Conservation (phyloP, 2,113 vertebrate species). For the Tetraodon nigroviridis region DNA sequence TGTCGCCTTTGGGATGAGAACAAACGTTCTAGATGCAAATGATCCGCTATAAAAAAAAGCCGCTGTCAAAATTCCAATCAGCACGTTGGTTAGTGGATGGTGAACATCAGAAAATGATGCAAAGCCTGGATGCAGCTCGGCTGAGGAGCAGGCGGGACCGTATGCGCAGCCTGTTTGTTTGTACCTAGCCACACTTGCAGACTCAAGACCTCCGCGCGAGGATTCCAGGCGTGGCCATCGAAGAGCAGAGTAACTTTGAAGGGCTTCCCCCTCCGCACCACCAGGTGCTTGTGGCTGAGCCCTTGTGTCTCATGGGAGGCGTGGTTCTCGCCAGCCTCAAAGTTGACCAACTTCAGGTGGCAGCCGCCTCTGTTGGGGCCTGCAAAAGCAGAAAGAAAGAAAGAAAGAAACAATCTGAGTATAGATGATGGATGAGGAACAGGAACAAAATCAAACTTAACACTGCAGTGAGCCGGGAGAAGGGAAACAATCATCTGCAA, state of each 20-base stretch:
- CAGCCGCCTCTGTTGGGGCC: not conserved
- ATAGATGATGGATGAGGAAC: not conserved
- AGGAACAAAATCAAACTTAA: too few relatives aligned
- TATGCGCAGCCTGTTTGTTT: not conserved
- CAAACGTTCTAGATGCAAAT: not conserved
- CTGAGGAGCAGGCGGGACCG: too few relatives aligned
- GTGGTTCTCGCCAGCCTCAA: slow-evolving; percentile 41
- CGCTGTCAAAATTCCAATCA: not conserved
- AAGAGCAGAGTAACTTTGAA: slow-evolving; percentile 60
- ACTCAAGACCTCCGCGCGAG: slow-evolving; percentile 8
- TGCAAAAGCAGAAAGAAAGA: slow-evolving; percentile 1
- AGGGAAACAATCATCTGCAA: not conserved
- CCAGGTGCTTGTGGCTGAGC: slow-evolving; percentile 44
- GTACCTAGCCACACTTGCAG: slow-evolving; percentile 56
- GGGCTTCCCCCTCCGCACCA: slow-evolving; percentile 58
- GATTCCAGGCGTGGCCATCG: slow-evolving; percentile 8
- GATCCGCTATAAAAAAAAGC: too few relatives aligned
- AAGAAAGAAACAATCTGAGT: not conserved
- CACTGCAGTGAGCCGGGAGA: not conserved
- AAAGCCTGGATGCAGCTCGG: too few relatives aligned
- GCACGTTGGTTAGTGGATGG: too few relatives aligned
- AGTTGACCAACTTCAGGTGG: slow-evolving; percentile 47
- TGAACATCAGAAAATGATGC: not conserved
- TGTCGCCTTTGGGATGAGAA: slow-evolving; percentile 21
- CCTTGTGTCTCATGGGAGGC: slow-evolving; percentile 51